Conservation (phyloP, 1,140 invertebrate species). For the Pantala flavescens region DNA sequence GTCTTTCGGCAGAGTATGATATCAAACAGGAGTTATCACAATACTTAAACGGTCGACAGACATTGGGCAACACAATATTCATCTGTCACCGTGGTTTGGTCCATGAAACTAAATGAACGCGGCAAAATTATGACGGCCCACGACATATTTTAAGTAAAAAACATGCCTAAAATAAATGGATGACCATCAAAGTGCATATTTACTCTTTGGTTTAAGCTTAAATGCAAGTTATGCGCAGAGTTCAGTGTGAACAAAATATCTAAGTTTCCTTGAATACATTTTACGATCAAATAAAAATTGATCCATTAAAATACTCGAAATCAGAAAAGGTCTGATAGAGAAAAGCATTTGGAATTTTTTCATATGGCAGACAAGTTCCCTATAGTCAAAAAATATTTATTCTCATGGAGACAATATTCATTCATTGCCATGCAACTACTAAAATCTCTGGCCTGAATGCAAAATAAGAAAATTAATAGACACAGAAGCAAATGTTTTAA, state of each 20-base stretch:
- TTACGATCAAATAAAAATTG: too few species aligned
- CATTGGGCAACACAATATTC: constrained; percentile 5
- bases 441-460: not conserved
- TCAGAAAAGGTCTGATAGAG: not conserved
- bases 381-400: not conserved
- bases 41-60: constrained; percentile 5
- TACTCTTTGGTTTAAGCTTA: constrained; percentile 8
- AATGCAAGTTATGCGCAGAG: constrained; percentile 5
- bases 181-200: not conserved
- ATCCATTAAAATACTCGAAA: too few species aligned
- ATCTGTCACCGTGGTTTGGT: constrained; percentile 8
- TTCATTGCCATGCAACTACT: not conserved
- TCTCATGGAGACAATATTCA: not conserved
- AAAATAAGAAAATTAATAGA: not conserved
- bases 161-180: not conserved
- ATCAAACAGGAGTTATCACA: constrained; percentile 9
- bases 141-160: not conserved
- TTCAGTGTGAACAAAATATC: not conserved
- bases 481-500: not conserved
- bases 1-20: not conserved
- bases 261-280: too few species aligned
- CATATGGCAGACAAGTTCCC: not conserved
- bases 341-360: not conserved
- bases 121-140: not conserved
- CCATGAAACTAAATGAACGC: not conserved